These are phyloP conservation scores for Artibeus lituratus DNA, from an alignment of 2,797 vertebrate species.

Conservation along the genomic window DNA sequence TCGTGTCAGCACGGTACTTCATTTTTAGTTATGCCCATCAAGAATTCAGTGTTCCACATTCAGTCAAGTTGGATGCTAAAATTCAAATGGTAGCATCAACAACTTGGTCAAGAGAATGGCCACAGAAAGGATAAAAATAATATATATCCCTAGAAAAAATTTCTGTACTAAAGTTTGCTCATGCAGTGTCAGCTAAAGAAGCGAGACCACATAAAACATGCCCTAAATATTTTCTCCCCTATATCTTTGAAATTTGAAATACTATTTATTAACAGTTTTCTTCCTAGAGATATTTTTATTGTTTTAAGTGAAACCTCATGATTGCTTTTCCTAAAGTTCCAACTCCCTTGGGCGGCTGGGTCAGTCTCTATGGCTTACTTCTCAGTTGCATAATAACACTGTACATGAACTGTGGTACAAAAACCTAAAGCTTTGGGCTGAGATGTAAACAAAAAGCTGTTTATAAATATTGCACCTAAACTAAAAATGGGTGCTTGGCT, in stretches of 20 bases:
- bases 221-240: slow-evolving; percentile 54
- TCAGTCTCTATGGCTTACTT: slow-evolving; percentile 24
- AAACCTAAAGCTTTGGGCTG: not conserved
- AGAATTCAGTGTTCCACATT: slow-evolving; percentile 63
- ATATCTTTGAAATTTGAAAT: slow-evolving; percentile 57
- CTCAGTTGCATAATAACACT: not conserved
- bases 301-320: slow-evolving; percentile 55
- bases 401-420: not conserved
- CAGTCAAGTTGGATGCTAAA: slow-evolving; percentile 58
- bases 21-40: slow-evolving; percentile 61
- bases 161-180: slow-evolving; percentile 47
- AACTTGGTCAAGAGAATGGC: slow-evolving; percentile 34
- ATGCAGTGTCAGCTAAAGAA: slow-evolving; percentile 7
- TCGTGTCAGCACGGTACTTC: slow-evolving; percentile 43
- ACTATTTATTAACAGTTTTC: slow-evolving; percentile 5
- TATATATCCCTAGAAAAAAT: slow-evolving; percentile 59
- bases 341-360: not conserved
- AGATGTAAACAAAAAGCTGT: not conserved
- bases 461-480: not conserved
- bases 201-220: slow-evolving; percentile 48
- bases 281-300: slow-evolving; percentile 51
- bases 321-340: slow-evolving; percentile 50
- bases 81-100: slow-evolving; percentile 63
- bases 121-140: slow-evolving; percentile 55
- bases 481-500: slow-evolving; percentile 27